Percentiles rank a stretch among this genome's conserved stretches.
phyloP scores from a whole-genome alignment of 2,797 vertebrate genomes.

The Hyperoplus immaculatus region DNA sequence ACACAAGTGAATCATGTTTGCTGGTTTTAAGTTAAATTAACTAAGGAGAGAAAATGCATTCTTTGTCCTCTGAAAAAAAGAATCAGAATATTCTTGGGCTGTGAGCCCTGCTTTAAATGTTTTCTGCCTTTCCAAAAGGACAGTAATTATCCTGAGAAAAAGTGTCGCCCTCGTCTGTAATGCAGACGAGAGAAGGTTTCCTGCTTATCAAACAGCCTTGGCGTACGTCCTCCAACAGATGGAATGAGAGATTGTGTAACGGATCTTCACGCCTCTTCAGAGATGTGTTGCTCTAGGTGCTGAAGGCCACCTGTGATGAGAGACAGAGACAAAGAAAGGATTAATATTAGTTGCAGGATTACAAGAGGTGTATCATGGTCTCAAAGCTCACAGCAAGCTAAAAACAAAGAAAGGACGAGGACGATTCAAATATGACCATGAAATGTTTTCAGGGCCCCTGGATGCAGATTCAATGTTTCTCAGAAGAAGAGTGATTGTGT shows the following conservation, averaged over 20 bases:
- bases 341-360: constrained; percentile 22
- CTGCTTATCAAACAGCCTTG: constrained; percentile 67
- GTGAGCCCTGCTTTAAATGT: constrained; percentile 16
- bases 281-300: constrained; percentile 48
- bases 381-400: constrained; percentile 16
- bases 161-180: constrained; percentile 36
- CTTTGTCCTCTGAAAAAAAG: constrained; percentile 15
- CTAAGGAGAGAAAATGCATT: constrained; percentile 62
- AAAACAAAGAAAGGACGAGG: neutral
- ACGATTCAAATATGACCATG: constrained; percentile 39
- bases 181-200: constrained; percentile 41
- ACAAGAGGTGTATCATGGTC: neutral
- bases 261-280: constrained; percentile 45
- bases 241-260: constrained; percentile 59
- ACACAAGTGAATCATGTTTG: constrained; percentile 71
- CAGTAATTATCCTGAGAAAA: constrained; percentile 10
- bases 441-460: constrained; percentile 6
- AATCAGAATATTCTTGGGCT: neutral
- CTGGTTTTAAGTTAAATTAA: constrained; percentile 31
- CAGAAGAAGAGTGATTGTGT: neutral
- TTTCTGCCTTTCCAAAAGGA: constrained; percentile 4
- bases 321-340: constrained; percentile 33
- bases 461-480: neutral
- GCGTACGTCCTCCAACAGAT: constrained; percentile 63
- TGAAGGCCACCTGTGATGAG: constrained; percentile 65